Conservation (phyloP, 2,113 vertebrate genomes). For the Scortum barcoo region DNA sequence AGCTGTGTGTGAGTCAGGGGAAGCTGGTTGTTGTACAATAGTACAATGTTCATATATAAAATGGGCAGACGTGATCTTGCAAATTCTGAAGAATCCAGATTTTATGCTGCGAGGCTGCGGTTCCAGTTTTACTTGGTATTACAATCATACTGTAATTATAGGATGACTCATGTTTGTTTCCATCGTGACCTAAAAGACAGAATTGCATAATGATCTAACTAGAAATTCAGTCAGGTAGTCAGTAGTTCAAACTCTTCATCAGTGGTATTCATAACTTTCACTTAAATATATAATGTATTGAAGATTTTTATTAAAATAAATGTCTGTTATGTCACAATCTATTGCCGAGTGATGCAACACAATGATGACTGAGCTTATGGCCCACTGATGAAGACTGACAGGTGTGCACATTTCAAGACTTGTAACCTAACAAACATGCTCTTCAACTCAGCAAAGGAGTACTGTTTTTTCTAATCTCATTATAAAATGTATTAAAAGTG, state of each 20-base stretch:
- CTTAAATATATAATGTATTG: too few species aligned
- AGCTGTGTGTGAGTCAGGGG: neutral
- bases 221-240: too few species aligned
- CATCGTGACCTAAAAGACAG: neutral
- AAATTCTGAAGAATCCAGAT: neutral
- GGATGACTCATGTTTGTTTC: slow-evolving; percentile 12
- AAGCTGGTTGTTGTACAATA: neutral
- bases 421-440: too few species aligned
- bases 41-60: neutral
- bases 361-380: too few species aligned
- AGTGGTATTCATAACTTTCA: neutral
- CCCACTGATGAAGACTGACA: too few species aligned
- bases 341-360: too few species aligned
- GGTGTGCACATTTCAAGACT: too few species aligned
- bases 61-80: neutral
- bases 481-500: neutral
- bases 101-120: neutral
- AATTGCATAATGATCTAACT: neutral
- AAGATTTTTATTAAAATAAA: too few species aligned
- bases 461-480: too few species aligned
- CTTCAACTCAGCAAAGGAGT: too few species aligned
- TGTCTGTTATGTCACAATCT: too few species aligned
- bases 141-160: neutral
- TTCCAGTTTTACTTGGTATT: slow-evolving; percentile 4
- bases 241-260: neutral